phyloP scores from a whole-genome alignment of 2,888 invertebrate species.

The Drosophila tanythrix region DNA sequence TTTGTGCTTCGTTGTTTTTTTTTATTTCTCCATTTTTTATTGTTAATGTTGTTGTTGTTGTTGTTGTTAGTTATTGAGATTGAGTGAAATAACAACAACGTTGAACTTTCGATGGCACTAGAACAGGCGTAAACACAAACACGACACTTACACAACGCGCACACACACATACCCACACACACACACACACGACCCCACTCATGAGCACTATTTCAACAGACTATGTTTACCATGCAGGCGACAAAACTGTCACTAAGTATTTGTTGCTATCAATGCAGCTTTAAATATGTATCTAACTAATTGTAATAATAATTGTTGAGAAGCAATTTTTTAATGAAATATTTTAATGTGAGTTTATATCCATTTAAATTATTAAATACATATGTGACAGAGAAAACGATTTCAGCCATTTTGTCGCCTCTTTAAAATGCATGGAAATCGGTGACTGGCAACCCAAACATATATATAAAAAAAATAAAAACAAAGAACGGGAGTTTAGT shows the following conservation, averaged over 20 bases:
- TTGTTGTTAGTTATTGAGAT: constrained; percentile 57
- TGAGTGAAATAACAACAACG: constrained; percentile 49
- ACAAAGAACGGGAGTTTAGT: constrained; percentile 11
- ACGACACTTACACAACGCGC: constrained; percentile 14
- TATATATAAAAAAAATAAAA: background rate
- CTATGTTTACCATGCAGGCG: constrained; percentile 30
- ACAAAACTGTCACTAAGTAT: constrained; percentile 26
- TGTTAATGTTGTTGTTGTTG: background rate
- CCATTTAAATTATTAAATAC: background rate
- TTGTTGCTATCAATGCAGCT: background rate
- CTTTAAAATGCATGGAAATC: constrained; percentile 20
- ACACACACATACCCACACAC: background rate
- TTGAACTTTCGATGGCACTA: constrained; percentile 58
- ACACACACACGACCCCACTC: background rate
- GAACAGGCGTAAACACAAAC: constrained; percentile 46
- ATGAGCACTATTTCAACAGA: background rate
- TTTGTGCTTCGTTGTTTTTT: constrained; percentile 36
- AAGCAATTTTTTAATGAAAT: background rate
- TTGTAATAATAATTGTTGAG: background rate
- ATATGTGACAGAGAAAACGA: constrained; percentile 2
- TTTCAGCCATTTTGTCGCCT: constrained; percentile 24
- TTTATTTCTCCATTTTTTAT: constrained; percentile 9
- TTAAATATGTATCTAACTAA: background rate
- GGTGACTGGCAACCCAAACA: constrained; percentile 1
- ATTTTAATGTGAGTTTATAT: background rate